Conservation (phyloP, 2,797 vertebrate species). For the Choloepus didactylus region DNA sequence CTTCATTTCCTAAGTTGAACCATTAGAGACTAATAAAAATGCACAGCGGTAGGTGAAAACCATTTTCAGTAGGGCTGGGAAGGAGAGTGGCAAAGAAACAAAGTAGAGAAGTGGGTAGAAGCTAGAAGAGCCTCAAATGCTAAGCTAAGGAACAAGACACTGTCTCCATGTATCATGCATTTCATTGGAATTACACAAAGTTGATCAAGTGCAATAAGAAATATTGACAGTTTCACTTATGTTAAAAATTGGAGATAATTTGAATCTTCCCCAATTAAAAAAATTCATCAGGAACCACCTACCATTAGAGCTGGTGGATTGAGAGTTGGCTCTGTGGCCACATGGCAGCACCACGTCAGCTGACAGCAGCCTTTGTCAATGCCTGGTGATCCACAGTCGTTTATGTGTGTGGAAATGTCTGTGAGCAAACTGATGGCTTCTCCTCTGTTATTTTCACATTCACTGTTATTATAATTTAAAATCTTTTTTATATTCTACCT, state of each 20-base stretch:
- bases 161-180: neutral
- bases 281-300: neutral
- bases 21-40: neutral
- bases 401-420: neutral
- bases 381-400: neutral
- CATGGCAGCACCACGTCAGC: neutral
- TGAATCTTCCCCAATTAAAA: neutral
- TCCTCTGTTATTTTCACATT: slow-evolving; percentile 53
- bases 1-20: slow-evolving; percentile 42
- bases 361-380: neutral
- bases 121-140: neutral
- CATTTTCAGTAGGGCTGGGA: neutral
- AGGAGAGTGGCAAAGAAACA: neutral
- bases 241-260: slow-evolving; percentile 19
- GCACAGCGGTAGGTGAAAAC: neutral
- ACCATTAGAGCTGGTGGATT: rapidly evolving
- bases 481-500: slow-evolving; percentile 48
- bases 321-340: neutral
- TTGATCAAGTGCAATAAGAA: neutral
- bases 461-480: slow-evolving; percentile 47
- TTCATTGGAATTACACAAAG: neutral
- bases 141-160: neutral
- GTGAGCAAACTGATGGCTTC: neutral
- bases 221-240: neutral
- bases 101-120: neutral